These are phyloP conservation scores for Pipistrellus pipistrellus DNA, from an alignment of 2,797 vertebrate genomes.

Conservation along the genomic window DNA sequence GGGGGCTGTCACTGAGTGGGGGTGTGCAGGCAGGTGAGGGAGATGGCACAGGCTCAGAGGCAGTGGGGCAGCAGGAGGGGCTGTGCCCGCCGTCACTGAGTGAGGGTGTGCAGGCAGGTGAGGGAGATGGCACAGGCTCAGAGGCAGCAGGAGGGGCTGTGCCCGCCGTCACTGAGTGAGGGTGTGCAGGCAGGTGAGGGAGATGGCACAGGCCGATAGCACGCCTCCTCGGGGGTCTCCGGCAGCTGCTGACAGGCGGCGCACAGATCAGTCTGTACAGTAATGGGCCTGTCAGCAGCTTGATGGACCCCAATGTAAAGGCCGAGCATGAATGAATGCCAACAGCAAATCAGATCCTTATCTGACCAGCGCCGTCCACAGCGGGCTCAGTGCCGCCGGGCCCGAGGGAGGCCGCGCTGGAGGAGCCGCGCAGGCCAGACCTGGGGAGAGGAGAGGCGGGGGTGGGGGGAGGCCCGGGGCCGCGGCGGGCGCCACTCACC, in stretches of 20 bases:
- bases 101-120: constrained; percentile 41
- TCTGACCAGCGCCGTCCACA: constrained; percentile 79
- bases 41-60: background rate
- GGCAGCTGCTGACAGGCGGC: constrained; percentile 65
- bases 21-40: constrained; percentile 21
- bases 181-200: constrained; percentile 21
- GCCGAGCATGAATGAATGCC: constrained; percentile 87
- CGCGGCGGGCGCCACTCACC: constrained; percentile 88
- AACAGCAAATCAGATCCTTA: constrained; percentile 87
- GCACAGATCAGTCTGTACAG: constrained; percentile 81
- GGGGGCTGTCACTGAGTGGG: constrained; percentile 52
- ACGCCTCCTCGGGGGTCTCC: constrained; percentile 19
- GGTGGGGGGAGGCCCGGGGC: too few species aligned
- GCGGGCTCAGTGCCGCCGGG: constrained; percentile 85
- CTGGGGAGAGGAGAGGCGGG: constrained; percentile 58
- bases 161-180: constrained; percentile 65
- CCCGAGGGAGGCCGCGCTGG: constrained; percentile 78
- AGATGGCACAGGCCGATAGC: background rate
- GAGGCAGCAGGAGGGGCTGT: background rate
- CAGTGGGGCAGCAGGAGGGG: background rate
- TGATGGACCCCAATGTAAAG: constrained; percentile 86
- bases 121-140: constrained; percentile 15
- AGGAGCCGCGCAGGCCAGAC: constrained; percentile 81
- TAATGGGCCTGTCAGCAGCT: constrained; percentile 87
- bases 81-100: constrained; percentile 56